phyloP scores from a whole-genome alignment of 2,888 invertebrate genomes.

The Ophioninae sp. region DNA sequence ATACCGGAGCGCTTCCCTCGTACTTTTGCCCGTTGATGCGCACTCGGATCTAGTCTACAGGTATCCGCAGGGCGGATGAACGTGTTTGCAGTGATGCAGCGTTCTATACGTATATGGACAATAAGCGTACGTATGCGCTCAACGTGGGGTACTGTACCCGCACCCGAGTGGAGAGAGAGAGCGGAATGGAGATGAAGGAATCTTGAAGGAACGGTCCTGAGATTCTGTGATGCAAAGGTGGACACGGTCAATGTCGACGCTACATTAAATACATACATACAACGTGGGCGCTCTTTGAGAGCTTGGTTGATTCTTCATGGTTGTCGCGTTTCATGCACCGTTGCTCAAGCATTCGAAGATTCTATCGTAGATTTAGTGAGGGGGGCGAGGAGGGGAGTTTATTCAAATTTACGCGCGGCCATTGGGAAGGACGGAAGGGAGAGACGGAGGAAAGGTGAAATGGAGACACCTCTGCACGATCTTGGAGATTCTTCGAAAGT shows the following conservation, averaged over 20 bases:
- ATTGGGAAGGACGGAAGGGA: constrained; percentile 1
- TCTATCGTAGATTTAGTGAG: constrained; percentile 48
- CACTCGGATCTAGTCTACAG: constrained; percentile 40
- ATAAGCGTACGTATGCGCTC: constrained; percentile 44
- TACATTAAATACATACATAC: constrained; percentile 38
- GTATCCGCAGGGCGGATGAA: constrained; percentile 18
- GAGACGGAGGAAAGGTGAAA: neutral
- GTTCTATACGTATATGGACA: constrained; percentile 28
- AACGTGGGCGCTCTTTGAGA: constrained; percentile 41
- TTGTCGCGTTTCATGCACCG: constrained; percentile 52
- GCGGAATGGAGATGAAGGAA: constrained; percentile 42
- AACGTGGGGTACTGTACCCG: constrained; percentile 42
- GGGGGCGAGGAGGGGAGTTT: constrained; percentile 47
- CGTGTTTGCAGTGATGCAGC: constrained; percentile 28
- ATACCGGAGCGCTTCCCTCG: constrained; percentile 70
- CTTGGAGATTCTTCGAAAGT: constrained; percentile 6
- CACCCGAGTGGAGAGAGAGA: constrained; percentile 38
- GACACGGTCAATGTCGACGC: constrained; percentile 63
- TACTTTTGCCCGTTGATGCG: constrained; percentile 66
- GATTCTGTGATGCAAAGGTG: constrained; percentile 61
- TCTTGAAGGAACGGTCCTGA: constrained; percentile 57
- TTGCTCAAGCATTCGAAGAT: constrained; percentile 52
- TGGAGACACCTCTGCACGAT: constrained; percentile 22
- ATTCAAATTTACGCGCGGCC: constrained; percentile 53
- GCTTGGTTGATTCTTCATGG: constrained; percentile 47